Base-by-base conservation (phyloP, 2,797 vertebrate genomes). In the Sylvia borin region DNA sequence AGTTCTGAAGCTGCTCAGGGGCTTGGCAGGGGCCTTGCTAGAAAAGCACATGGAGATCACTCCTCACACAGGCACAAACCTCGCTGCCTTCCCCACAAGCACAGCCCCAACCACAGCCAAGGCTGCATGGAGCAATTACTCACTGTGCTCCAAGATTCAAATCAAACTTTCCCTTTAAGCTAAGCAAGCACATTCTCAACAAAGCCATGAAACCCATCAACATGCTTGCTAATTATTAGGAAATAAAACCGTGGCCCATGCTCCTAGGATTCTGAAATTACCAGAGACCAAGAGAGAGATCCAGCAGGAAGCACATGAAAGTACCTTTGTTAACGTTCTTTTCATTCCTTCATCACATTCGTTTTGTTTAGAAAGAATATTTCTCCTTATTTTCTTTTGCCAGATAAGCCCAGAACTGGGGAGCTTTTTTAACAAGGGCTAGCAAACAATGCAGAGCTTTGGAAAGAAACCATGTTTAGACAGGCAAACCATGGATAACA, bases 391-490 rank as follows among this genome's bases (percentile, higher is more conserved):
- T 96, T 96, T 86, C 72, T 83, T 94, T 85, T 93, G 73, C 92
- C 93, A 53, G 88, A 93, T 91, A 96, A 96, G 93, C 93, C 75
- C 95, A 91, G 80, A 95, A 95, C 76, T 40, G 72, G 50, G 58
- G 42, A 92, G 88, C 70, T 94, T 95, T 97, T 96, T 88, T 74
- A 91, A 81, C 62, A 89, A 94, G 92, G 94, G 64, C 93, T 87
- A 90, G 94, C 88, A 97, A 98, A 97, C 95, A 97, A 95, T 97
- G 78, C 78, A 58, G 60, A 87, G 76, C 47, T 3, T 84, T 96
- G 92, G 89, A 96, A 92, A 88, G 82, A 94, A 89, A 88, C 94
- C 80, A 50, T 97, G 97, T 98, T 98, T 97, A 97, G 97, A 97
- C 96, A 97, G 96, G 85, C 95, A 94, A 88, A 68, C 92, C 77